Evolutionary conservation across 2,113 vertebrate species (phyloP).

Genomic region (Periophthalmus modestus): DNA sequence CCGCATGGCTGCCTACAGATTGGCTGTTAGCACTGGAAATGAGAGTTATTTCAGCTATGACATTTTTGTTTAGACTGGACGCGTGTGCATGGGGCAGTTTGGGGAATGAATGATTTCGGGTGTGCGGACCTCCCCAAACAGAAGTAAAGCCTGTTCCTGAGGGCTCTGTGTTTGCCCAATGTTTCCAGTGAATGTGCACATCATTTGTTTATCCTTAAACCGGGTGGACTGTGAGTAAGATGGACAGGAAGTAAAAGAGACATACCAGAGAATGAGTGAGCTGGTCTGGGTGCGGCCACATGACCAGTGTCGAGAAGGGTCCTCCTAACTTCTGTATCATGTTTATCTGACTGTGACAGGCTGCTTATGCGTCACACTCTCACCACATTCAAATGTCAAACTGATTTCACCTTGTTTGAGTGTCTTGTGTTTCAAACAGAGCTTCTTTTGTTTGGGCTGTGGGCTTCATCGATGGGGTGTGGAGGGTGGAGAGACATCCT

Average conservation of each 20-base stretch:
- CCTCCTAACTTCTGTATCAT: constrained; percentile 56
- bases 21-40: constrained; percentile 99
- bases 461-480: not conserved
- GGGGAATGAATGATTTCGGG: constrained; percentile 51
- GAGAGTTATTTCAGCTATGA: constrained; percentile 99
- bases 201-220: constrained; percentile 52
- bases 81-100: constrained; percentile 44
- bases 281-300: constrained; percentile 36
- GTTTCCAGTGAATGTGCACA: constrained; percentile 33
- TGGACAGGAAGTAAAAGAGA: constrained; percentile 52
- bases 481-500: not conserved
- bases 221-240: constrained; percentile 49
- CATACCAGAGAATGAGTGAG: constrained; percentile 35
- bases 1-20: constrained; percentile 84
- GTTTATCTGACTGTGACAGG: constrained; percentile 75
- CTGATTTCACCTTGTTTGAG: not conserved
- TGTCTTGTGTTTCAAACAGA: constrained; percentile 4
- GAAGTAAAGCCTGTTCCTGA: constrained; percentile 18
- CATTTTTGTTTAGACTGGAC: constrained; percentile 92
- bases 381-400: not conserved
- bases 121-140: constrained; percentile 28
- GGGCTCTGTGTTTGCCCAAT: constrained; percentile 53
- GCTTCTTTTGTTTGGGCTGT: not conserved
- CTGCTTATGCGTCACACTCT: constrained; percentile 66
- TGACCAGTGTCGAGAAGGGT: constrained; percentile 41